Conservation (phyloP, 2,113 vertebrate genomes). For the Dasyurus viverrinus region DNA sequence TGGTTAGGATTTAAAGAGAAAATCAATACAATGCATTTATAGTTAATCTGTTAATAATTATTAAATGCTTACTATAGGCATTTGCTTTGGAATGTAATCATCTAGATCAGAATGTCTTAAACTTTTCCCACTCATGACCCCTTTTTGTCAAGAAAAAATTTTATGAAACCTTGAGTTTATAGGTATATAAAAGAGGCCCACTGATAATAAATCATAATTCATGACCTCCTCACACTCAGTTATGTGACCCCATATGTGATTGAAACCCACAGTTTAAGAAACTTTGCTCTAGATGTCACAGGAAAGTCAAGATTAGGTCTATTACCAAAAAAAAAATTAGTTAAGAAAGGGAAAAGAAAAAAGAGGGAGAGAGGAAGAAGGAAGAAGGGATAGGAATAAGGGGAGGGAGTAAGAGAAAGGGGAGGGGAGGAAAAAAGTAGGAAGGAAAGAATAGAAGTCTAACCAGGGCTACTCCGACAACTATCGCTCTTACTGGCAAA, state of each 20-base stretch:
- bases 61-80: background rate
- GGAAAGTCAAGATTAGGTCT: background rate
- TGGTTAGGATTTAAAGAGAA: background rate
- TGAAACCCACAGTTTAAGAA: no score
- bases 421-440: background rate
- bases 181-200: no score
- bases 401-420: no score
- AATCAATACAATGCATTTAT: background rate
- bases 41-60: background rate
- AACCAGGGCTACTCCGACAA: background rate
- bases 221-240: no score
- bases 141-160: no score
- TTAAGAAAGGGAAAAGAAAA: background rate
- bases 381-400: no score
- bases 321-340: background rate
- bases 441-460: background rate
- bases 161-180: no score
- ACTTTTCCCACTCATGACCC: no score
- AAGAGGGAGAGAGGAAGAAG: no score
- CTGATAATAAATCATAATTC: no score
- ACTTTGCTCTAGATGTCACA: background rate
- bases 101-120: no score
- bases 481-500: background rate
- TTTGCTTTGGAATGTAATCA: conserved; percentile 2
- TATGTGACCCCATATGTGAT: no score